Conservation (phyloP, 1,140 invertebrate species). For the Drosophila nigromelanica region DNA sequence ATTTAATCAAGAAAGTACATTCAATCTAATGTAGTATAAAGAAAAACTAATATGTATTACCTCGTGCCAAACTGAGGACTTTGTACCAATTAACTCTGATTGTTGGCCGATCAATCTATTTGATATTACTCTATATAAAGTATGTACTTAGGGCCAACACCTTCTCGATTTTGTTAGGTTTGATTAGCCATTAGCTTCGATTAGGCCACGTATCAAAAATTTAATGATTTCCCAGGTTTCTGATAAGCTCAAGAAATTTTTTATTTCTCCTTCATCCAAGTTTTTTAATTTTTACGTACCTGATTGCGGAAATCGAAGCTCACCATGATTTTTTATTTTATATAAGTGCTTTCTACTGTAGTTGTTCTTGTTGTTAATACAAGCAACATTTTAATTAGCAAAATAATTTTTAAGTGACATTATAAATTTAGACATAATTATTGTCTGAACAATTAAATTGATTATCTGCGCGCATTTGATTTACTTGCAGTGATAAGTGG, state of each 20-base stretch:
- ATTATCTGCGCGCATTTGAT: slow-evolving; percentile 72
- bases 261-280: slow-evolving; percentile 6
- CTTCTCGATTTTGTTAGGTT: slow-evolving; percentile 30
- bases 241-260: slow-evolving; percentile 9
- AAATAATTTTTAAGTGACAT: slow-evolving; percentile 79
- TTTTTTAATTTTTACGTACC: slow-evolving; percentile 14
- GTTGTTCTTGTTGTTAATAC: slow-evolving; percentile 27
- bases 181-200: slow-evolving; percentile 52
- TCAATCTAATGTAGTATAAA: not conserved
- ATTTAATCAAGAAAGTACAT: not conserved
- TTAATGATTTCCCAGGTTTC: slow-evolving; percentile 2
- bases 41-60: slow-evolving; percentile 3
- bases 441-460: slow-evolving; percentile 78
- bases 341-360: slow-evolving; percentile 35
- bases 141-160: not conserved
- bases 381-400: slow-evolving; percentile 77
- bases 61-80: slow-evolving; percentile 25
- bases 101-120: slow-evolving; percentile 26
- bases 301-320: slow-evolving; percentile 46
- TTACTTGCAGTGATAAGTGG: slow-evolving; percentile 65
- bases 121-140: slow-evolving; percentile 15
- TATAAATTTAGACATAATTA: slow-evolving; percentile 82
- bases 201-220: slow-evolving; percentile 43
- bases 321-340: slow-evolving; percentile 59
- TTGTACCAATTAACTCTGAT: slow-evolving; percentile 42